Evolutionary conservation across 2,888 invertebrate genomes (phyloP).

Genomic region (Monochamus alternatus): DNA sequence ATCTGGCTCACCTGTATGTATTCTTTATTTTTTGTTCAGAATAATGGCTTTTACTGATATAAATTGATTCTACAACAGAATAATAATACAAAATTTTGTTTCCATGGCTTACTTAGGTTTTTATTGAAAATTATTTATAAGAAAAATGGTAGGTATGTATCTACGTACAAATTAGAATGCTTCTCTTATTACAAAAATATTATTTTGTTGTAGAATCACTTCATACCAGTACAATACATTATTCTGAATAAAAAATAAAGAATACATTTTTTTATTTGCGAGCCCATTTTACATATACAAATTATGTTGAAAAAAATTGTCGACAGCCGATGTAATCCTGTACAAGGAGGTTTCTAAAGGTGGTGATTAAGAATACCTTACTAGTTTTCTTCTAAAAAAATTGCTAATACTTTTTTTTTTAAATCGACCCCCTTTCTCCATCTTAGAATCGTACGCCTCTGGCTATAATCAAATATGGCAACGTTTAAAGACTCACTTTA

Average conservation of each 20-base stretch:
- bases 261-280: neutral
- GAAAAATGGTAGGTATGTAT: no score
- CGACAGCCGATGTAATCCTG: neutral
- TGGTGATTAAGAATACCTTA: neutral
- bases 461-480: no score
- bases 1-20: neutral
- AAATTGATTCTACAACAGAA: neutral
- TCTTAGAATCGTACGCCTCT: no score
- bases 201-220: neutral
- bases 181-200: neutral
- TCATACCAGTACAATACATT: conserved; percentile 5
- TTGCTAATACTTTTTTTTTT: no score
- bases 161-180: no score
- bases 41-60: neutral
- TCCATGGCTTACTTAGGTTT: no score
- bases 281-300: neutral
- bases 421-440: no score
- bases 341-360: neutral
- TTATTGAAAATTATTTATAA: no score
- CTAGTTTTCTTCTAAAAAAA: neutral
- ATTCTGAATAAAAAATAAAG: neutral
- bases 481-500: no score
- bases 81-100: no score
- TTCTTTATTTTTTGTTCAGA: neutral
- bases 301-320: neutral